Conservation (phyloP, 2,113 vertebrate species). For the Hippocampus barbouri region DNA sequence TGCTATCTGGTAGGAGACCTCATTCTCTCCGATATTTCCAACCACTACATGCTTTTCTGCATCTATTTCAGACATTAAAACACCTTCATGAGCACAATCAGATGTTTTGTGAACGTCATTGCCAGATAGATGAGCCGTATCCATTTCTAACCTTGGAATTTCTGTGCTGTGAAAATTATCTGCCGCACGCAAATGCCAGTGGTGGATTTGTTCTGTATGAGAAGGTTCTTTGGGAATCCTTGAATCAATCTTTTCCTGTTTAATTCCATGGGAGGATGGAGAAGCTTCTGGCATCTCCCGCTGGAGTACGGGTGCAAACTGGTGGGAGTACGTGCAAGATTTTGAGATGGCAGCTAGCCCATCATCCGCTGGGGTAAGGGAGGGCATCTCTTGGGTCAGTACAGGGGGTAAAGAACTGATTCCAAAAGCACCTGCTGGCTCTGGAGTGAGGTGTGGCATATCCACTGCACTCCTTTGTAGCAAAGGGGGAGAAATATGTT, state of each 20-base stretch:
- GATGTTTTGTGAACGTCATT: constrained; percentile 42
- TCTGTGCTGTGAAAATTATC: constrained; percentile 27
- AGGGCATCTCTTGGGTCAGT: constrained; percentile 76
- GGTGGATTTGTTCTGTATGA: constrained; percentile 24
- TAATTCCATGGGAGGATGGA: constrained; percentile 11
- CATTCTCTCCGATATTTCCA: constrained; percentile 26
- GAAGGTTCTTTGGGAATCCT: constrained; percentile 21
- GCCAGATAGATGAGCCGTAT: constrained; percentile 35
- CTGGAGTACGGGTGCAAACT: constrained; percentile 62
- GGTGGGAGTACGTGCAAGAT: constrained; percentile 15
- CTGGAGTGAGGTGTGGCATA: constrained; percentile 73
- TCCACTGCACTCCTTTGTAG: constrained; percentile 57
- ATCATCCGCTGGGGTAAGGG: constrained; percentile 67
- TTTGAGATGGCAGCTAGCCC: constrained; percentile 22
- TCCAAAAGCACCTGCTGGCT: constrained; percentile 52
- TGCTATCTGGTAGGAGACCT: constrained; percentile 18
- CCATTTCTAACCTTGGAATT: constrained; percentile 29
- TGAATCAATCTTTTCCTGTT: constrained; percentile 18
- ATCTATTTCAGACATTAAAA: constrained; percentile 27
- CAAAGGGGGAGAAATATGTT: constrained; percentile 50
- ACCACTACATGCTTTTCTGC: constrained; percentile 23
- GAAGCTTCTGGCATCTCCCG: constrained; percentile 49
- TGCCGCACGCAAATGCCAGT: constrained; percentile 39
- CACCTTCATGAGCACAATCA: constrained; percentile 34
- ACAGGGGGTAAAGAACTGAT: constrained; percentile 57